These are phyloP conservation scores for Periophthalmus magnuspinnatus DNA, from an alignment of 2,797 vertebrate genomes.

Conservation along the genomic window DNA sequence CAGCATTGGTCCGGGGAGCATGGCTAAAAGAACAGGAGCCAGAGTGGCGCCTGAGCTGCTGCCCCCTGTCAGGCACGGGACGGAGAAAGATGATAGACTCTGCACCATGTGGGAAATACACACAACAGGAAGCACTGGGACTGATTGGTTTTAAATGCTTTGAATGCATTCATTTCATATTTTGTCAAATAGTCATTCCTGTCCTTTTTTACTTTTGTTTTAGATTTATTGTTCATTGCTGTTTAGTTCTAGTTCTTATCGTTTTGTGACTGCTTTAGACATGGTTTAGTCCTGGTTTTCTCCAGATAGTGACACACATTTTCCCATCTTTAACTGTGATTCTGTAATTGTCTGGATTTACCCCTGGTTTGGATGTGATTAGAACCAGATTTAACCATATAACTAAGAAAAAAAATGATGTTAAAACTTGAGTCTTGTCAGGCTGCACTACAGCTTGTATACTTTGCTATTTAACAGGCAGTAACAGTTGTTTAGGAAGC, in stretches of 20 bases:
- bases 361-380: not conserved
- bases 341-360: not conserved
- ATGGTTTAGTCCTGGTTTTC: no score
- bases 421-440: constrained; percentile 35
- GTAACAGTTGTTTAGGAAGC: constrained; percentile 8
- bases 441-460: constrained; percentile 19
- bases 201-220: not conserved
- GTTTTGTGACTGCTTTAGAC: no score
- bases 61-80: constrained; percentile 45
- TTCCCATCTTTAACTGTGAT: not conserved
- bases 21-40: constrained; percentile 35
- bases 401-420: not conserved
- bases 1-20: constrained; percentile 34
- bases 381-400: not conserved
- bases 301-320: not conserved
- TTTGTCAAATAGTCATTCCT: not conserved
- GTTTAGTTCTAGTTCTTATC: no score
- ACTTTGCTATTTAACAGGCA: constrained; percentile 9
- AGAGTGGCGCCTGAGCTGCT: constrained; percentile 55
- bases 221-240: not conserved
- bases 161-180: not conserved
- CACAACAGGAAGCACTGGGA: constrained; percentile 34
- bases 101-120: constrained; percentile 31
- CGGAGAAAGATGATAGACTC: constrained; percentile 63
- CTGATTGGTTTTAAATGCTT: constrained; percentile 20